A percentile compares a stretch with the other conserved stretches of the same genome.
Evolutionary conservation across 2,797 vertebrate species (phyloP).

Genomic region (Synaphobranchus kaupii): DNA sequence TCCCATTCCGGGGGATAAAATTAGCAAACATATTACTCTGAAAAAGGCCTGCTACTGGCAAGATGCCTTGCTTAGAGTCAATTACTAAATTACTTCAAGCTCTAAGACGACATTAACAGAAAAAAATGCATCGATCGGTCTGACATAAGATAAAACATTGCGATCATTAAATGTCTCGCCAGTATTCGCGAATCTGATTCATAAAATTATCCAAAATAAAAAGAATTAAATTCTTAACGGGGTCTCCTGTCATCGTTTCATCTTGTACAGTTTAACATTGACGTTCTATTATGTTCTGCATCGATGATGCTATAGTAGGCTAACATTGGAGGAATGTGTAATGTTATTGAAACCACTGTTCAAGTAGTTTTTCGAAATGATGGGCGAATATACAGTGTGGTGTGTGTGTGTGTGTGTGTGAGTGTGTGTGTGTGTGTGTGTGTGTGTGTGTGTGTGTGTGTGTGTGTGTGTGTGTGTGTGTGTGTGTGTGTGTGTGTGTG

Average conservation of each 20-base stretch:
- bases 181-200: slow-evolving; percentile 97
- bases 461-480: no score
- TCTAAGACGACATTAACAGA: slow-evolving; percentile 99
- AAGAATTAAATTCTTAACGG: slow-evolving; percentile 99
- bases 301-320: not conserved
- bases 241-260: slow-evolving; percentile 98
- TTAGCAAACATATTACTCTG: slow-evolving; percentile 98
- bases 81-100: slow-evolving; percentile 99
- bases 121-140: slow-evolving; percentile 97
- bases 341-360: not conserved
- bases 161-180: slow-evolving; percentile 99
- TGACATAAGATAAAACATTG: slow-evolving; percentile 98
- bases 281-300: slow-evolving; percentile 17
- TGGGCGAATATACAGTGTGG: no score
- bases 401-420: no score
- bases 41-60: slow-evolving; percentile 86
- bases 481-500: no score
- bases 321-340: not conserved
- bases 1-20: slow-evolving; percentile 97
- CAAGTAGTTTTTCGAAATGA: not conserved
- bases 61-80: slow-evolving; percentile 94
- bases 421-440: no score
- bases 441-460: no score
- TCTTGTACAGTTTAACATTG: slow-evolving; percentile 76
- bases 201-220: slow-evolving; percentile 98